Conservation (phyloP, 2,797 vertebrate genomes). For the Sebastes minor region DNA sequence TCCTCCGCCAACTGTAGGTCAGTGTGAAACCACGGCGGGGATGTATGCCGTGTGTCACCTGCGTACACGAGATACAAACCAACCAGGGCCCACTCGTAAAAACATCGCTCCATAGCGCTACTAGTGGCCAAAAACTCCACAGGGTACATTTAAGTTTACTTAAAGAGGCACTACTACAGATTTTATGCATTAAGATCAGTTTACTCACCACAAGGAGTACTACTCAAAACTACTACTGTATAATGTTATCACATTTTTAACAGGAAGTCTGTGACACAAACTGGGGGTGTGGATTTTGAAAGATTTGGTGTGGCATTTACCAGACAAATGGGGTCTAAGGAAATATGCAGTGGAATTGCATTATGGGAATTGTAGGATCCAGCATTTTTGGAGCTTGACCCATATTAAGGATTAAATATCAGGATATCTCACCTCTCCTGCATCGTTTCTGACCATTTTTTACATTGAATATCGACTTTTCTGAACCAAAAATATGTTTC, state of each 20-base stretch:
- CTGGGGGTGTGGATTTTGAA: not conserved
- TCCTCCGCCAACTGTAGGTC: not conserved
- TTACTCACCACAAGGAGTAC: not conserved
- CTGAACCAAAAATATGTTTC: too few species aligned
- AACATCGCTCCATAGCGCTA: not conserved
- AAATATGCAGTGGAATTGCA: not conserved
- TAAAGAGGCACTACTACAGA: not conserved
- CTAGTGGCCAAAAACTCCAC: not conserved
- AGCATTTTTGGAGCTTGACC: too few species aligned
- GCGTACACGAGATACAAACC: not conserved
- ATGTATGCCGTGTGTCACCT: too few species aligned
- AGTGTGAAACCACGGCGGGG: not conserved
- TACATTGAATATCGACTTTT: too few species aligned
- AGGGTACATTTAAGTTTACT: not conserved
- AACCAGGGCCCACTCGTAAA: not conserved
- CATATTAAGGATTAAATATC: too few species aligned
- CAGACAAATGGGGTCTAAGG: not conserved
- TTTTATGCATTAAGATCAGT: not conserved
- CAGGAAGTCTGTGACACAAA: not conserved
- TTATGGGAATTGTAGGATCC: too few species aligned
- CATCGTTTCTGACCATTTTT: too few species aligned
- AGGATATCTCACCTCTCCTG: too few species aligned
- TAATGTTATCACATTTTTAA: too few species aligned
- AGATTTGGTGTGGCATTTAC: not conserved
- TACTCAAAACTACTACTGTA: too few species aligned